A percentile compares a stretch with the other conserved stretches of the same genome.
Evolutionary conservation across 2,888 invertebrate species (phyloP).

Genomic region (Aelia acuminata): DNA sequence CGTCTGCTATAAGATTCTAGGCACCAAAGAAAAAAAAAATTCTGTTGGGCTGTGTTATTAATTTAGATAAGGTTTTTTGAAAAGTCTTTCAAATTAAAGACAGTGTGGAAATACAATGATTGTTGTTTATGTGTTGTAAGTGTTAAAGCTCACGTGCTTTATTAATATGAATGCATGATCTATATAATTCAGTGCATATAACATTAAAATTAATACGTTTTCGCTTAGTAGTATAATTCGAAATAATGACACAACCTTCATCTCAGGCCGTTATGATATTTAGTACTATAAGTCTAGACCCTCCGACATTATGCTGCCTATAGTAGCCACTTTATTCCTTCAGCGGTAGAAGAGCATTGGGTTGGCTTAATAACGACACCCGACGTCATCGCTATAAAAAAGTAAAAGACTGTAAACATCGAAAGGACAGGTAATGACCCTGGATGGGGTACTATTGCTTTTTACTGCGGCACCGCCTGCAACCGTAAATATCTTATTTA

Average conservation of each 20-base stretch:
- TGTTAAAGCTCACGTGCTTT: no score
- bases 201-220: no score
- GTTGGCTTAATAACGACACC: slow-evolving; percentile 23
- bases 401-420: slow-evolving; percentile 26
- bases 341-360: neutral
- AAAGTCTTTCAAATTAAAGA: no score
- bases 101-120: no score
- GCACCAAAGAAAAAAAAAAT: no score
- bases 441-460: slow-evolving; percentile 1
- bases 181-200: no score
- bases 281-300: neutral
- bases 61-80: no score
- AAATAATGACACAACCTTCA: neutral
- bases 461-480: neutral
- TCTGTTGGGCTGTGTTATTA: no score
- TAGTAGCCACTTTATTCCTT: neutral
- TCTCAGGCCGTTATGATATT: neutral
- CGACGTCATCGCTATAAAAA: slow-evolving; percentile 40
- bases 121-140: no score
- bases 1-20: no score
- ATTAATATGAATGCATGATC: no score
- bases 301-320: neutral
- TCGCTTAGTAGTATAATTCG: neutral
- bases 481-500: slow-evolving; percentile 38
- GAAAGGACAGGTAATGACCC: slow-evolving; percentile 33